Evolutionary conservation across 1,140 invertebrate genomes (phyloP).

Genomic region (Dreissena rostriformis): DNA sequence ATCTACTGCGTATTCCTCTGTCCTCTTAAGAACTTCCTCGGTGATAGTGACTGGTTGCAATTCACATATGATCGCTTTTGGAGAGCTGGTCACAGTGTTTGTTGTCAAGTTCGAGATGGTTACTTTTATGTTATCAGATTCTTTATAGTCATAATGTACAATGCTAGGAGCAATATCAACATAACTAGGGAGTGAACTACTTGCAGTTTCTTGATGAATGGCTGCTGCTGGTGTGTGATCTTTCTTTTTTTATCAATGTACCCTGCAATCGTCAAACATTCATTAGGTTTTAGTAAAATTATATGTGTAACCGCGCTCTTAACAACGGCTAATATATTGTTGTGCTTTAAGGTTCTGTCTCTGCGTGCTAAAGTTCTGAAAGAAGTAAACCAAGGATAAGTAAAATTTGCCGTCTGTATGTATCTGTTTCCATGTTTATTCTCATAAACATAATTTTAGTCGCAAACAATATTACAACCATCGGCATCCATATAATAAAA

Average conservation of each 20-base stretch:
- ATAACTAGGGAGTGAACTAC: not conserved
- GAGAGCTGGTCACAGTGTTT: slow-evolving; percentile 25
- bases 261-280: not conserved
- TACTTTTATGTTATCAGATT: not conserved
- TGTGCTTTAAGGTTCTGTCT: slow-evolving; percentile 17
- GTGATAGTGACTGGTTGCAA: slow-evolving; percentile 21
- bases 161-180: slow-evolving; percentile 21
- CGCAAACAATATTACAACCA: no score
- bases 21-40: not conserved
- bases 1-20: not conserved
- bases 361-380: slow-evolving; percentile 27
- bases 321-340: slow-evolving; percentile 11
- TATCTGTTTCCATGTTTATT: slow-evolving; percentile 44
- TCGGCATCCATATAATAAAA: no score
- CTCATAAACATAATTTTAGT: not conserved
- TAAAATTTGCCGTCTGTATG: slow-evolving; percentile 49
- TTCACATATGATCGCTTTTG: slow-evolving; percentile 28
- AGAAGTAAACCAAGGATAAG: slow-evolving; percentile 41
- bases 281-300: slow-evolving; percentile 10
- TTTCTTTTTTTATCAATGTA: slow-evolving; percentile 19
- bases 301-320: slow-evolving; percentile 2
- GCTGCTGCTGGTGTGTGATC: not conserved
- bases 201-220: slow-evolving; percentile 1
- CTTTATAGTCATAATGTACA: not conserved
- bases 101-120: slow-evolving; percentile 20